Percentiles rank a stretch among this genome's conserved stretches.
Evolutionary conservation across 1,140 invertebrate genomes (phyloP).

Genomic region (Gerris buenoi): DNA sequence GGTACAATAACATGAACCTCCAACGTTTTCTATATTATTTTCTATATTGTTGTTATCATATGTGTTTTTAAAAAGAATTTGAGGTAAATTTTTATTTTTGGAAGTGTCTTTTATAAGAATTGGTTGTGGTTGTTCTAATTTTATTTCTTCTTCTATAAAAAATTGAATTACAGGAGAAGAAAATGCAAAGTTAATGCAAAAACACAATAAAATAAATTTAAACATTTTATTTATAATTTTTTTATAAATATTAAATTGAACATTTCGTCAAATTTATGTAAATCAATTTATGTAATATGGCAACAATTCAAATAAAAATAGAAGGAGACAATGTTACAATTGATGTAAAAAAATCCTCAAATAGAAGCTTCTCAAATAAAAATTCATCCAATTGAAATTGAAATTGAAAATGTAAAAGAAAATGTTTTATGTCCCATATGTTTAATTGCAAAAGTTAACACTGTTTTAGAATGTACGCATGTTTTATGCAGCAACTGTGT

Average conservation of each 20-base stretch:
- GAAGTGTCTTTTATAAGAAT: neutral
- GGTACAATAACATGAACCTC: neutral
- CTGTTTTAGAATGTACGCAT: neutral
- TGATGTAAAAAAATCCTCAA: neutral
- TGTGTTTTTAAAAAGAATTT: neutral
- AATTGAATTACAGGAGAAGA: neutral
- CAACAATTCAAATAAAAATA: neutral
- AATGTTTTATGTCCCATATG: neutral
- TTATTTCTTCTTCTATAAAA: neutral
- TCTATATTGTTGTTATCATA: neutral
- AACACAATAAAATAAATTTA: neutral
- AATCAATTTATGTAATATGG: neutral
- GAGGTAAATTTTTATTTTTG: neutral
- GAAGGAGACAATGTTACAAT: neutral
- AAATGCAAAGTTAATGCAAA: neutral
- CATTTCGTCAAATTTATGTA: neutral
- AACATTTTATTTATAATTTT: neutral
- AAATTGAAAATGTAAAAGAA: neutral
- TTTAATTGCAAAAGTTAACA: neutral
- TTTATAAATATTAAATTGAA: neutral
- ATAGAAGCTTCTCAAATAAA: neutral
- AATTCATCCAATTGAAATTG: neutral
- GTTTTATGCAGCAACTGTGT: neutral
- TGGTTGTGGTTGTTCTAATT: neutral
- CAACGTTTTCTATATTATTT: neutral